Evolutionary conservation across 2,797 vertebrate genomes (phyloP), one percentile per base, ranked within the genome.

Genomic region (Rhabdomys pumilio): DNA sequence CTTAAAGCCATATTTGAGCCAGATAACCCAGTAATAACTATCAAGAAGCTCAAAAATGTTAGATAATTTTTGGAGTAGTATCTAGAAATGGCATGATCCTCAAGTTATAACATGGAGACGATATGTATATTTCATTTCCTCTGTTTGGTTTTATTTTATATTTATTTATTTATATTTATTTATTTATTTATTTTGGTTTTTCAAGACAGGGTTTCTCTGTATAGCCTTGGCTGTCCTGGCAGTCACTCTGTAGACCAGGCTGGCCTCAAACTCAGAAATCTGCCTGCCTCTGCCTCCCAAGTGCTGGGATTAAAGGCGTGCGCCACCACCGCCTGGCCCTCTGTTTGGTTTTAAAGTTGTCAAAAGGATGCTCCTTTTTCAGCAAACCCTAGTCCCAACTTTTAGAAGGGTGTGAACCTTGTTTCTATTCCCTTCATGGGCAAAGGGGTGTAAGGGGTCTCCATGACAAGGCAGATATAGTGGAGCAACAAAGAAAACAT

Each of bases 1-100:
- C n/a, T n/a, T 4, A 24, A 34, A 61, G 38, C 34, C 1, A 41
- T 14, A 6, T n/a, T 4, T 3, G 9, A 80, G 53, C 57, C 61
- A 34, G 13, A 2, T 0, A 6, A 22, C 31, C 22, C 6, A 0
- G 31, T 11, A 13, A 81, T 44, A 59, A 34, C 63, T 22, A 34
- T 4, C 41, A n/a, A 59, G 55, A 93, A 41, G 34, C 59, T 95
- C 79, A 41, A 65, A 55, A 93, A 31, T 26, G 26, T n/a, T 44
- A 11, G 57, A 53, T 31, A 34, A 29, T 7, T n/a, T 41, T n/a
- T 4, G 1, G 19, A 12, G 0, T 44, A 13, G 7, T 26, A 10
- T n/a, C 76, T 53, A 81, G 57, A 92, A 24, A 44, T 20, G 38
- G 29, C 8, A 24, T 38, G 47, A 9, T 65, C 50, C 76, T 87